Evolutionary conservation across 2,797 vertebrate genomes (phyloP).

Genomic region (Sylvilagus floridanus): DNA sequence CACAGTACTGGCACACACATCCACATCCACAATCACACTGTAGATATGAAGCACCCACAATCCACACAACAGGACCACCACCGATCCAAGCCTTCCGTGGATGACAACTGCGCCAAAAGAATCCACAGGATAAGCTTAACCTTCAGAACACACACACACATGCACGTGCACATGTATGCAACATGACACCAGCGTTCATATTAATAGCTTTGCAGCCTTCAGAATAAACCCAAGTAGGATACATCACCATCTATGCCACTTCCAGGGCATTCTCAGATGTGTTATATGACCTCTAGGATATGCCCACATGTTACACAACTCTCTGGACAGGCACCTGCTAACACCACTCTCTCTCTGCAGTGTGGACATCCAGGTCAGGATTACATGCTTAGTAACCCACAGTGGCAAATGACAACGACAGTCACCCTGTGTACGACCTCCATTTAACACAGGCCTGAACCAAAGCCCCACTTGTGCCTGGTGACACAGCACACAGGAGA

Average conservation of each 20-base stretch:
- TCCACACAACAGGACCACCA: neutral
- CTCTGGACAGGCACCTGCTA: constrained; percentile 5
- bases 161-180: neutral
- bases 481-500: neutral
- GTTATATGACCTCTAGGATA: constrained; percentile 3
- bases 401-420: neutral
- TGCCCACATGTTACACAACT: neutral
- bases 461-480: neutral
- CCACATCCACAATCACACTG: neutral
- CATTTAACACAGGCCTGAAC: neutral
- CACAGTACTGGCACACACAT: neutral
- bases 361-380: neutral
- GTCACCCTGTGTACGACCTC: neutral
- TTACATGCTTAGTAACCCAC: neutral
- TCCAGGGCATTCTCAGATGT: neutral
- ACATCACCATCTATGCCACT: neutral
- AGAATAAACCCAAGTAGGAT: constrained; percentile 20
- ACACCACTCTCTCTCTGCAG: neutral
- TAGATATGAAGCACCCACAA: neutral
- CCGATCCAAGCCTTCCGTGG: constrained; percentile 9
- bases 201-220: constrained; percentile 3
- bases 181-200: neutral
- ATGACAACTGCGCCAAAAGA: neutral
- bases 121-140: constrained; percentile 12
- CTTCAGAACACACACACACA: neutral